These are phyloP conservation scores for Montifringilla adamsi DNA, from an alignment of 2,113 vertebrate species.

Conservation along the genomic window DNA sequence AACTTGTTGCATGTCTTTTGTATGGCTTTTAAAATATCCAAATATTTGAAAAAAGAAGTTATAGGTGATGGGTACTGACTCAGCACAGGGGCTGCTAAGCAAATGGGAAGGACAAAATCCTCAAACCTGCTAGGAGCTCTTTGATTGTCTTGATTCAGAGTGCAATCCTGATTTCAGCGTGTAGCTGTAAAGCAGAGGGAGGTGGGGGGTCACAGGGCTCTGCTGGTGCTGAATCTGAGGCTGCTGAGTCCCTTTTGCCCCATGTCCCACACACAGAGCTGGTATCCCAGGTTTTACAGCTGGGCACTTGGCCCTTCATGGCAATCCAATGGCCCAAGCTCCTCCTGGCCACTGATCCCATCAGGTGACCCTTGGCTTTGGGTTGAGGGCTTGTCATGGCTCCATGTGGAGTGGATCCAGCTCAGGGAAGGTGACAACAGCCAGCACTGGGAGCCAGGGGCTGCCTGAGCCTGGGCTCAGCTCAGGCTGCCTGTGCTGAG, in stretches of 20 bases:
- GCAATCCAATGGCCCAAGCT: background rate
- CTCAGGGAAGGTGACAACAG: background rate
- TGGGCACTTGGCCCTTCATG: background rate
- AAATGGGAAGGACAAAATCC: background rate
- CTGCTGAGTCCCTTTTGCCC: background rate
- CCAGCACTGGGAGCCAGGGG: fast-evolving
- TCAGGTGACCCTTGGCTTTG: background rate
- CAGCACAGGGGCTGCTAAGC: background rate
- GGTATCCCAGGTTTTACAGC: background rate
- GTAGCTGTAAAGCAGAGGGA: background rate
- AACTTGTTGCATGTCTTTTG: background rate
- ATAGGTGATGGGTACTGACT: background rate
- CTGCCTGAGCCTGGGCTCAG: background rate
- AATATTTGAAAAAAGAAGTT: background rate
- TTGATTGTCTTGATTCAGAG: background rate
- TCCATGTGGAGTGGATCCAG: background rate
- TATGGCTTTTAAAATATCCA: background rate
- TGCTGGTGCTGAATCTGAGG: background rate
- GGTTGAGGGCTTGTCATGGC: background rate
- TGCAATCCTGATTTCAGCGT: background rate
- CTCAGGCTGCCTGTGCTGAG: background rate
- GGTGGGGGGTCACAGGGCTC: too few relatives aligned
- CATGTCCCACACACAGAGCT: fast-evolving
- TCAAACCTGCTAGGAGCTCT: background rate
- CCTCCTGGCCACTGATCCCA: background rate